Evolutionary conservation across 2,888 invertebrate genomes (phyloP).

Genomic region (Heliconius aoede): DNA sequence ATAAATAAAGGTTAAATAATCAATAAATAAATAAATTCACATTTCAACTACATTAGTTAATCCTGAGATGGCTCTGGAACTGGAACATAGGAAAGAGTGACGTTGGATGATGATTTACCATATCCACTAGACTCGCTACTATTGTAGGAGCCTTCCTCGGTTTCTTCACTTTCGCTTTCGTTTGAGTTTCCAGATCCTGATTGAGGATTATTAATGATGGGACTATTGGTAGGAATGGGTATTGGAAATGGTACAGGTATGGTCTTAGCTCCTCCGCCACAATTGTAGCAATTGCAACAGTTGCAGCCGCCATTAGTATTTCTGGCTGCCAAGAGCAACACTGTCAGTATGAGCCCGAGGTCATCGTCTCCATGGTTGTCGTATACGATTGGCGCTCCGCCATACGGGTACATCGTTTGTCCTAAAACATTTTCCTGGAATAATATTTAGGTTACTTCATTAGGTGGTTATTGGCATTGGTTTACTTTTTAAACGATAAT

Average conservation of each 20-base stretch:
- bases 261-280: conserved; percentile 52
- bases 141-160: not conserved
- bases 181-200: conserved; percentile 40
- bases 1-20: conserved; percentile 2
- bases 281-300: conserved; percentile 55
- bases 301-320: conserved; percentile 53
- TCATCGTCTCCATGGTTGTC: conserved; percentile 60
- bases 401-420: conserved; percentile 52
- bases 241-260: conserved; percentile 68
- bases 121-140: conserved; percentile 3
- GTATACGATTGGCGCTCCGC: conserved; percentile 54
- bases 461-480: conserved; percentile 31
- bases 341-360: conserved; percentile 62
- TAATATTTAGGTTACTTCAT: conserved; percentile 30
- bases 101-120: not conserved
- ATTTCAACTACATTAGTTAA: not conserved
- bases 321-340: conserved; percentile 61
- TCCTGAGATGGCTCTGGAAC: conserved; percentile 4
- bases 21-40: not conserved
- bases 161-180: conserved; percentile 33
- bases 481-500: too few relatives aligned
- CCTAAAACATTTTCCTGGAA: conserved; percentile 53
- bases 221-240: conserved; percentile 62
- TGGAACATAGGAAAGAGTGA: conserved; percentile 26
- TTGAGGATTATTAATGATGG: conserved; percentile 53